These are phyloP conservation scores for Ciconia maguari DNA, from an alignment of 2,113 vertebrate species.

Conservation along the genomic window DNA sequence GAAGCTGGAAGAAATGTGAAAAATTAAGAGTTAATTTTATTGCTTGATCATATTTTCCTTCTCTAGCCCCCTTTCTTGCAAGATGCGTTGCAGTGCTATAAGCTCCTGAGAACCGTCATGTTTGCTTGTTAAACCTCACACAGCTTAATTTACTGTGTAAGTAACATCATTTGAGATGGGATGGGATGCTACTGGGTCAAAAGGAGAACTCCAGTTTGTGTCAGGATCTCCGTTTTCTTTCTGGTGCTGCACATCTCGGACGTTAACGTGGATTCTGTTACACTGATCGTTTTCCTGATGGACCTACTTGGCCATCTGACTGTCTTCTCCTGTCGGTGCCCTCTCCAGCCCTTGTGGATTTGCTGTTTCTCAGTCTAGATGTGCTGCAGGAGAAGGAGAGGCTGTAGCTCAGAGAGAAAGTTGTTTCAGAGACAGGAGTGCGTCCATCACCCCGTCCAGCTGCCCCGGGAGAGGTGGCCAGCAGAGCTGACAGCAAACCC, in stretches of 20 bases:
- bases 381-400: background rate
- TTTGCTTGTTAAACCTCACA: background rate
- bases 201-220: background rate
- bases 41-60: background rate
- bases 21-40: background rate
- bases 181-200: background rate
- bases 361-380: background rate
- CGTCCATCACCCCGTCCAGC: fast-evolving
- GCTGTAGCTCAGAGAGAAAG: background rate
- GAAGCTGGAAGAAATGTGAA: background rate
- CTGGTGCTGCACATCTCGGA: background rate
- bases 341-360: background rate
- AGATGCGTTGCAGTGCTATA: background rate
- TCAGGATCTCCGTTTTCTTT: background rate
- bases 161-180: background rate
- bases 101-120: background rate
- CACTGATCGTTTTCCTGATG: background rate
- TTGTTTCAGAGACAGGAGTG: background rate
- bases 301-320: background rate
- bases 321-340: background rate
- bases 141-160: background rate
- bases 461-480: background rate
- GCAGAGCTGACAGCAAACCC: background rate
- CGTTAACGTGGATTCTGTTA: fast-evolving
- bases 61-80: background rate